These are phyloP conservation scores for Kryphioiulus occultus DNA, from an alignment of 2,888 invertebrate species.

Conservation along the genomic window DNA sequence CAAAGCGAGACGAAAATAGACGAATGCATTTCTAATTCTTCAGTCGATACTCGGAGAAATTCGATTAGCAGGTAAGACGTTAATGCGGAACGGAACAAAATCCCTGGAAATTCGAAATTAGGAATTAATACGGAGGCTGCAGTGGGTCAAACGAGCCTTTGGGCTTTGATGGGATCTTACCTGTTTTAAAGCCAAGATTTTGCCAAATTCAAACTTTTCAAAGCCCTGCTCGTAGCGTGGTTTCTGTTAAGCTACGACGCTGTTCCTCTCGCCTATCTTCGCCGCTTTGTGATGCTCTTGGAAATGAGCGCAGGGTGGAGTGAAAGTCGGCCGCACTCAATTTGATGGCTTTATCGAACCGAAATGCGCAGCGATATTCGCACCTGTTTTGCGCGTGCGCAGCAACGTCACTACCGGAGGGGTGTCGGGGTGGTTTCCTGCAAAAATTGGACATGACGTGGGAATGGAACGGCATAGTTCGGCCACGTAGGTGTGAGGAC, in stretches of 20 bases:
- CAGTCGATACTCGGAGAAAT: neutral
- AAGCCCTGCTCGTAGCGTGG: neutral
- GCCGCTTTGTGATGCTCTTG: neutral
- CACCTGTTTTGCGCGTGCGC: neutral
- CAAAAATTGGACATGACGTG: neutral
- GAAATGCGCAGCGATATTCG: neutral
- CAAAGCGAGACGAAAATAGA: slow-evolving; percentile 39
- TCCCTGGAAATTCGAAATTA: neutral
- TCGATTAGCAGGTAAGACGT: neutral
- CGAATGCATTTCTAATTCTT: slow-evolving; percentile 40
- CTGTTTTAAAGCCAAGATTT: neutral
- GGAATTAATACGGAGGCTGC: neutral
- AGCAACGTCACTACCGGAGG: neutral
- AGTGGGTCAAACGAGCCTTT: neutral
- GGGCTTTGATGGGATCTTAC: neutral
- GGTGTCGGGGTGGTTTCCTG: neutral
- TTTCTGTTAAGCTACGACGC: neutral
- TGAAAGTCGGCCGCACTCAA: neutral
- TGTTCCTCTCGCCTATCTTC: neutral
- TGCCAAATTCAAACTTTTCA: neutral
- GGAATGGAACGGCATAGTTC: neutral
- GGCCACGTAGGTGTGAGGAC: neutral
- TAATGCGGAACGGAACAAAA: neutral
- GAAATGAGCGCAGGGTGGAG: neutral
- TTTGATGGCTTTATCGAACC: slow-evolving; percentile 26